Base-by-base conservation (phyloP, 2,113 vertebrate genomes). In the Holacanthus passer region DNA sequence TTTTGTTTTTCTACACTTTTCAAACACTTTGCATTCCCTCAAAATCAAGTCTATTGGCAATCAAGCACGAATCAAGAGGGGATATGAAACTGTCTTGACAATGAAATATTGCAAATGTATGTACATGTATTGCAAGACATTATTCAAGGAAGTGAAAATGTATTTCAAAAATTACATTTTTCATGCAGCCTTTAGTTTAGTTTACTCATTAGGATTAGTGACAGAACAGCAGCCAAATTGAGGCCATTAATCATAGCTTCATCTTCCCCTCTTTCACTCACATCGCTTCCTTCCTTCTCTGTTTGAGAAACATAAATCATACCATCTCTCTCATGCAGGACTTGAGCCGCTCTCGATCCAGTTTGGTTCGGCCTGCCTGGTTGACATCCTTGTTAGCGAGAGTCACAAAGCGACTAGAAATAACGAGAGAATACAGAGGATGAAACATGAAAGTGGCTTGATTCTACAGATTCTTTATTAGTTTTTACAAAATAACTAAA, bases 301-400 rank as follows among this genome's bases (percentile, higher is more conserved):
- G 2, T 69, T 39, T 24, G 22, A 70, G 35, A 73, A 58, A 73
- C 47, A 62, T 59, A 32, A 74, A 83, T 52, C 94, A 84, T 88
- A 99, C 98, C 97, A 99, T 93, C 77, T 99, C 98, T 84, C 96
- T 83, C 96, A 97, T 96, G 95, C 97, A 99, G 69, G 96, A 96
- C 82, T 98, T 99, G 87, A 99, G 96, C 31, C 98, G 95, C 76
- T 99, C 98, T 47, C 97, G 89, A 85, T 99, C 98, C 77, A 99
- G 93, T 85, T 95, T 96, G 0, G 98, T 99, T 78, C 95, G 93
- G 35, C 97, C 96, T 0, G 94, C 77, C 79, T 96, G 97, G 70
- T 95, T 96, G 83, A 97, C 93, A 81, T 99, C 98, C 87, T 99
- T 98, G 94, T 98, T 97, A 0, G 97, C 95, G 48, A 99, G 88